These are phyloP conservation scores for Penaeus vannamei DNA, from an alignment of 1,140 invertebrate genomes.

Conservation along the genomic window DNA sequence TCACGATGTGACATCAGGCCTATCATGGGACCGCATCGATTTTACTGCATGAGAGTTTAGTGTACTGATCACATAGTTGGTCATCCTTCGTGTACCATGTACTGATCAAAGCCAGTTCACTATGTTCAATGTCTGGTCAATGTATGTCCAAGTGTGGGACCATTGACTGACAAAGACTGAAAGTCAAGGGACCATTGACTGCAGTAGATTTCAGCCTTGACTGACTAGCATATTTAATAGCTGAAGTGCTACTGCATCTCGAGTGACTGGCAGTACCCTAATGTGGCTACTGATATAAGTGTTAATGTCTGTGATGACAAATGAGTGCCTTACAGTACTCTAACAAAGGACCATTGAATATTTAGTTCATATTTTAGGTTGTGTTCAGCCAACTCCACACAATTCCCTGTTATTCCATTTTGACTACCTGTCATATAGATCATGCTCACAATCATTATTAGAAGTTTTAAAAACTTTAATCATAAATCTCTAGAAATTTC, in stretches of 20 bases:
- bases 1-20: slow-evolving; percentile 51
- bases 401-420: slow-evolving; percentile 57
- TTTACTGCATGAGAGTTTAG: slow-evolving; percentile 54
- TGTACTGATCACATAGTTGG: slow-evolving; percentile 20
- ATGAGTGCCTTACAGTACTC: slow-evolving; percentile 56
- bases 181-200: slow-evolving; percentile 43
- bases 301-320: slow-evolving; percentile 58
- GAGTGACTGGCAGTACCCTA: slow-evolving; percentile 46
- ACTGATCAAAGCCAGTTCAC: slow-evolving; percentile 10
- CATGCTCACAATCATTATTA: slow-evolving; percentile 55
- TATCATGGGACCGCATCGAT: slow-evolving; percentile 62
- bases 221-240: slow-evolving; percentile 31
- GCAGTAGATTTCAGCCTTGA: slow-evolving; percentile 45
- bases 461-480: slow-evolving; percentile 35
- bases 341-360: slow-evolving; percentile 56
- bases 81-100: not conserved
- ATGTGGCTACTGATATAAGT: slow-evolving; percentile 33
- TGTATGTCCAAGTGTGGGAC: slow-evolving; percentile 24
- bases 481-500: slow-evolving; percentile 42
- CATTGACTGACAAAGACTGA: slow-evolving; percentile 31
- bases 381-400: slow-evolving; percentile 56
- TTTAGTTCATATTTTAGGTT: slow-evolving; percentile 55
- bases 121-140: slow-evolving; percentile 39
- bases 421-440: slow-evolving; percentile 53
- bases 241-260: slow-evolving; percentile 43